phyloP scores from a whole-genome alignment of 1,140 invertebrate species.

The Drosophila tropicalis region DNA sequence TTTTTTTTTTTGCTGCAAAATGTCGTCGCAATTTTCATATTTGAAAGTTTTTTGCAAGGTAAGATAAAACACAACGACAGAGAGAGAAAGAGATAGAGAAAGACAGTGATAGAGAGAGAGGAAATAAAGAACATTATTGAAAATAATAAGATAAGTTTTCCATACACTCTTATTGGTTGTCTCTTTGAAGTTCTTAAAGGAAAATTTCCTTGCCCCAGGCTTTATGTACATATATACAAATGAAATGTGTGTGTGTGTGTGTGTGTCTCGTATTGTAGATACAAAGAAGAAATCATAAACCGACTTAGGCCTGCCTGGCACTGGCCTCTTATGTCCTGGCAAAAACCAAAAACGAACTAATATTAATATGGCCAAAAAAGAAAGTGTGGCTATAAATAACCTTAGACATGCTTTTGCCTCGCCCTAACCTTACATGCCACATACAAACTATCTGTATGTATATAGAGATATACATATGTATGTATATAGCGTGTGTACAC shows the following conservation, averaged over 20 bases:
- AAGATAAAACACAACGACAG: conserved; percentile 18
- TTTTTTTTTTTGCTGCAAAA: neutral
- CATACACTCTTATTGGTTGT: conserved; percentile 35
- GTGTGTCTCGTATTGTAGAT: neutral
- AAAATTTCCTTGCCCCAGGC: conserved; percentile 55
- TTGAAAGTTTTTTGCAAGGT: conserved; percentile 23
- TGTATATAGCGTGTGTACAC: conserved; percentile 48
- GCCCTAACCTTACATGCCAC: conserved; percentile 24
- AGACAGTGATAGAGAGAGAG: neutral
- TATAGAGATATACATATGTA: conserved; percentile 20
- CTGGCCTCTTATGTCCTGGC: conserved; percentile 44
- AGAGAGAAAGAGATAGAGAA: too few species aligned
- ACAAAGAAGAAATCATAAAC: conserved; percentile 56
- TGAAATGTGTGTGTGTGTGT: neutral
- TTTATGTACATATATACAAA: neutral
- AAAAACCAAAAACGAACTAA: conserved; percentile 50
- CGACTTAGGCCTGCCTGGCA: conserved; percentile 45
- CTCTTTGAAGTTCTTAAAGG: conserved; percentile 30
- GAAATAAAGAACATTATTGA: conserved; percentile 1
- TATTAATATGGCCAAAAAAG: conserved; percentile 52
- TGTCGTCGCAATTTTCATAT: neutral
- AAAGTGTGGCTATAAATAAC: conserved; percentile 78
- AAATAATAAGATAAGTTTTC: conserved; percentile 19
- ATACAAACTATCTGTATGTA: conserved; percentile 16
- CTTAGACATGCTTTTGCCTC: conserved; percentile 50